Evolutionary conservation across 2,113 vertebrate species (phyloP).

Genomic region (Cephalophus harveyi): DNA sequence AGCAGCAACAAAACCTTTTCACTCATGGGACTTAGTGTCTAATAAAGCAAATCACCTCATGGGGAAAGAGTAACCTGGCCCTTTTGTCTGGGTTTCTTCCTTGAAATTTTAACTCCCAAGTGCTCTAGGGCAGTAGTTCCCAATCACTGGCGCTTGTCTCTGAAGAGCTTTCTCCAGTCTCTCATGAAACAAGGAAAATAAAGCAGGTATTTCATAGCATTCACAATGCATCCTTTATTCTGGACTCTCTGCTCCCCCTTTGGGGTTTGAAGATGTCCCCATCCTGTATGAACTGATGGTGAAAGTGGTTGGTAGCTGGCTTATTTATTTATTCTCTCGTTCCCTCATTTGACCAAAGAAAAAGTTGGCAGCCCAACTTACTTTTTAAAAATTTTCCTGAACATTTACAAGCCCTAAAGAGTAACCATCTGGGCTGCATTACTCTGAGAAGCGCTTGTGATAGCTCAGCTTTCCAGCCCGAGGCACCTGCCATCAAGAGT

Average conservation of each 20-base stretch:
- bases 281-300: not conserved
- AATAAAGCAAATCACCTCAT: not conserved
- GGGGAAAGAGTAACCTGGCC: not conserved
- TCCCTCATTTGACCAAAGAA: not conserved
- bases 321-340: not conserved
- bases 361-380: not conserved
- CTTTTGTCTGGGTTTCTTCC: not conserved
- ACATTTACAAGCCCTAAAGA: not conserved
- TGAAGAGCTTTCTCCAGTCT: not conserved
- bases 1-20: not conserved
- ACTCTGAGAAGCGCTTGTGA: not conserved
- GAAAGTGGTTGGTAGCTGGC: not conserved
- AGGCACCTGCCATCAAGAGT: fast-evolving
- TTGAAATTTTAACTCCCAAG: not conserved
- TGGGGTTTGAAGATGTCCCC: not conserved
- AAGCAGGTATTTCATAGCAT: not conserved
- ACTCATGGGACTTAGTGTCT: not conserved
- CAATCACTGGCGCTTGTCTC: not conserved
- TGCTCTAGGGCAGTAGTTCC: not conserved
- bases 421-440: not conserved
- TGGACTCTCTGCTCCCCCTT: not conserved
- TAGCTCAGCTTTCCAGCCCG: not conserved
- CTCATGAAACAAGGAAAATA: not conserved
- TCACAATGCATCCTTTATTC: not conserved
- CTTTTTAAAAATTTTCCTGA: not conserved